phyloP scores from a whole-genome alignment of 2,888 invertebrate species.

The Watsonalla binaria region DNA sequence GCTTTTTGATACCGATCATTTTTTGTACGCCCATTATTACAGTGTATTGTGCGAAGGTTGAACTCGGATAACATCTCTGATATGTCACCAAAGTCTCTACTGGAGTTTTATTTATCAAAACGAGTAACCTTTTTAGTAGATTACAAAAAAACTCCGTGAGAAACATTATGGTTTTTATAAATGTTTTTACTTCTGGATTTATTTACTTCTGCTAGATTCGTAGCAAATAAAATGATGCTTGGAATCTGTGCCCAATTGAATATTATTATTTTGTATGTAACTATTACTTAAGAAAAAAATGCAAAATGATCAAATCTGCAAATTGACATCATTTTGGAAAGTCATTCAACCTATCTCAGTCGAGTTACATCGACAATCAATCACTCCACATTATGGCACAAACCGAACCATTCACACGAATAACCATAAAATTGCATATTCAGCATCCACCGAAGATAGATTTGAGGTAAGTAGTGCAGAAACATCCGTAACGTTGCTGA shows the following conservation, averaged over 20 bases:
- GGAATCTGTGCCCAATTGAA: not conserved
- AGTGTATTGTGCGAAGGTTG: conserved; percentile 71
- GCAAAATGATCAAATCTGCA: conserved; percentile 25
- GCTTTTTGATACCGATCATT: conserved; percentile 74
- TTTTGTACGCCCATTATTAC: conserved; percentile 72
- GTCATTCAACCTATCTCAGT: conserved; percentile 48
- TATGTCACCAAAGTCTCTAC: conserved; percentile 70
- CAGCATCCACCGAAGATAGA: conserved; percentile 49
- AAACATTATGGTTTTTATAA: conserved; percentile 16
- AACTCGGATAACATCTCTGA: conserved; percentile 73
- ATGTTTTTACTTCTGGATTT: no score
- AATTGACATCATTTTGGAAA: conserved; percentile 44
- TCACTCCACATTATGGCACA: conserved; percentile 57
- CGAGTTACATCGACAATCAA: conserved; percentile 50
- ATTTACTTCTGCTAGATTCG: no score
- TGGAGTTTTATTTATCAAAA: conserved; percentile 59
- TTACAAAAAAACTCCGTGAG: conserved; percentile 53
- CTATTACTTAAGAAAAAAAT: conserved; percentile 12
- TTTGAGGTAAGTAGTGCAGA: conserved; percentile 52
- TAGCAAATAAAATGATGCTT: no score
- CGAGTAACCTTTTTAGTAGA: conserved; percentile 61
- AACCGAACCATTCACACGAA: conserved; percentile 54
- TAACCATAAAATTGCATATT: conserved; percentile 62
- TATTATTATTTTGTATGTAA: no score
- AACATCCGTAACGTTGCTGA: conserved; percentile 46